Base-by-base conservation (phyloP, 1,140 invertebrate species). In the Helicoverpa zea region DNA sequence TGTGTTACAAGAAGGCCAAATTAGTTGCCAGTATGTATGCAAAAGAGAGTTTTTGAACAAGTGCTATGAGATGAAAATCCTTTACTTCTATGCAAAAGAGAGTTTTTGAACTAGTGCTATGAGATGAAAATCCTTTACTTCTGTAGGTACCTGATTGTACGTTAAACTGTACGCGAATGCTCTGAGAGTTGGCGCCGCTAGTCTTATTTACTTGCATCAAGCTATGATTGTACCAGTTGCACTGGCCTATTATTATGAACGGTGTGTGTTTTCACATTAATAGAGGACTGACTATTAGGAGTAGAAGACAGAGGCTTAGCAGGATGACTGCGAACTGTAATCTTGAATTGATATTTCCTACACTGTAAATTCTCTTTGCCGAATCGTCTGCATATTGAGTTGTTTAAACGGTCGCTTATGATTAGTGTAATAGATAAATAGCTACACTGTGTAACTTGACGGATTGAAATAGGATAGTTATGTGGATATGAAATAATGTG, bases 211-310 rank as follows among this genome's bases (percentile, higher is more conserved):
- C 66, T 63, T 52, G 49, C 66, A 52, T 70, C 66, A 52, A 70
- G 68, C 64, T 68, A 49, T 72, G 68, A 54, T 51, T 72, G 18
- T 51, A 72, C 68, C 49, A 52, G 47, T 72, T 52, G 47, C 47
- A 52, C 47, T 54, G 68, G 68, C 68, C 68, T 72, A 72, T 52
- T 52, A 52, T 16, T 66, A 18, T 68, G 16, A 49, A 23, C 11
- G 43, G 64, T 68, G 43, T 68, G 43, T 68, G 49, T 68, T 68
- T 66, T 68, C 64, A 68, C 64, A n/a, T 68, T 16, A 47, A 68
- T 68, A 68, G 63, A 66, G 43, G 43, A 68, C 64, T 68, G 64
- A 68, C 43, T 68, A 49, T 68, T 68, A 68, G 64, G 64, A 47
- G 64, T 68, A 68, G 64, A 68, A 10, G 30, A 58, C 9, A 58